These are phyloP conservation scores for Tridacna gigas DNA, from an alignment of 2,888 invertebrate species.

Conservation along the genomic window DNA sequence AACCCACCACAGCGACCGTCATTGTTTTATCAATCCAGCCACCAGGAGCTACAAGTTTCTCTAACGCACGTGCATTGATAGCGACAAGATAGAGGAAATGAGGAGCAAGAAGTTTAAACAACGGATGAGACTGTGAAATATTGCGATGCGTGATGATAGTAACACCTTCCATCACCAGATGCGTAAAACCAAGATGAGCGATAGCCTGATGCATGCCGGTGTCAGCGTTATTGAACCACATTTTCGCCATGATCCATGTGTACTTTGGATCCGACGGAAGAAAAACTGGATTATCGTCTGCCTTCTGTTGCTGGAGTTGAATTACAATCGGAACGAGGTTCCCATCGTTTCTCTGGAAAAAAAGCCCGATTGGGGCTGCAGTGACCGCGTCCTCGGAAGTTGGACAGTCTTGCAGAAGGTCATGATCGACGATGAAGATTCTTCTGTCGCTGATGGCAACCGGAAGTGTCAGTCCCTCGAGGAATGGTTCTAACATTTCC, in stretches of 20 bases:
- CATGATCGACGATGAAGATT: slow-evolving; percentile 55
- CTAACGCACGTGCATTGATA: slow-evolving; percentile 84
- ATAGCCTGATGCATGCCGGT: slow-evolving; percentile 84
- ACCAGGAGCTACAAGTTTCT: slow-evolving; percentile 34
- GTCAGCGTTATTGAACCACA: slow-evolving; percentile 85
- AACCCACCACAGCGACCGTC: slow-evolving; percentile 47
- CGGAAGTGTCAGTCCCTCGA: slow-evolving; percentile 48
- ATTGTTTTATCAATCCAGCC: slow-evolving; percentile 61
- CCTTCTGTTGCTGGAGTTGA: slow-evolving; percentile 83
- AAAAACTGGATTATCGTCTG: slow-evolving; percentile 85
- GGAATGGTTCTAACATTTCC: slow-evolving; percentile 54
- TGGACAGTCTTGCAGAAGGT: slow-evolving; percentile 49
- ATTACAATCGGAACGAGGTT: slow-evolving; percentile 85
- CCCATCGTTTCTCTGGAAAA: slow-evolving; percentile 81
- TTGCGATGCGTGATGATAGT: slow-evolving; percentile 84
- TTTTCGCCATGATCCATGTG: slow-evolving; percentile 85
- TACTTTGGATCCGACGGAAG: slow-evolving; percentile 83
- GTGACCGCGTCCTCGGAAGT: slow-evolving; percentile 63
- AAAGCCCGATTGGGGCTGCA: slow-evolving; percentile 84
- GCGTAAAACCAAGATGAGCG: slow-evolving; percentile 85
- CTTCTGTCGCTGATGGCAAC: slow-evolving; percentile 49
- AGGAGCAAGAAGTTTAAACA: slow-evolving; percentile 86
- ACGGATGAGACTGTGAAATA: slow-evolving; percentile 85
- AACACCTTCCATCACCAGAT: slow-evolving; percentile 86
- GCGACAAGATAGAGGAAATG: slow-evolving; percentile 86